Percentiles rank a stretch among this genome's conserved stretches.
Evolutionary conservation across 2,113 vertebrate genomes (phyloP).

Genomic region (Python bivittatus): DNA sequence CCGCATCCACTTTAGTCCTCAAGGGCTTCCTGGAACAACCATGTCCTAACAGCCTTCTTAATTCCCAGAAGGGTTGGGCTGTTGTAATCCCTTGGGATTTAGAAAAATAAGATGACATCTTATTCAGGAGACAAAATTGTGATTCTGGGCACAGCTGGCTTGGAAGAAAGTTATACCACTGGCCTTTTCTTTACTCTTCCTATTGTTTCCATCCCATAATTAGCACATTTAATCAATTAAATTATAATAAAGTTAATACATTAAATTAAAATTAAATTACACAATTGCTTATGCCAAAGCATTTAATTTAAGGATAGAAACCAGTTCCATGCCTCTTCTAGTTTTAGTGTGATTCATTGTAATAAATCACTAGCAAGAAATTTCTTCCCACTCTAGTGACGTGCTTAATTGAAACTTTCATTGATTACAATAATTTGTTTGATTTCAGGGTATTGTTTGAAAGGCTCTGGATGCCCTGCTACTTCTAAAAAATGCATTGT

Average conservation of each 20-base stretch:
- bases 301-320: slow-evolving; percentile 45
- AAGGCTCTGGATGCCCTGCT: slow-evolving; percentile 51
- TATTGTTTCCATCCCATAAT: slow-evolving; percentile 7
- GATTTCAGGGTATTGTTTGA: slow-evolving; percentile 58
- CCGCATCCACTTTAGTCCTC: background rate
- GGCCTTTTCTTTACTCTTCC: background rate
- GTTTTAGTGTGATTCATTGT: slow-evolving; percentile 52
- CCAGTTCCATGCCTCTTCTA: slow-evolving; percentile 33
- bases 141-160: background rate
- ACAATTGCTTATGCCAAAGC: slow-evolving; percentile 38
- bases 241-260: background rate
- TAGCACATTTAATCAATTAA: background rate
- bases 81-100: background rate
- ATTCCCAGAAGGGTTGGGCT: background rate
- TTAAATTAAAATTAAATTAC: background rate
- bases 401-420: slow-evolving; percentile 62
- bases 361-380: slow-evolving; percentile 55
- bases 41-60: background rate
- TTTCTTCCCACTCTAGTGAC: slow-evolving; percentile 43
- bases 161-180: background rate
- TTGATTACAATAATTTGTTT: slow-evolving; percentile 44
- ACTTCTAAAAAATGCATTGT: slow-evolving; percentile 48
- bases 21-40: background rate
- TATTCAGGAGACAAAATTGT: background rate
- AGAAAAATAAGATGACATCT: background rate